These are phyloP conservation scores for Corynorhinus townsendii DNA, from an alignment of 2,113 vertebrate genomes.

Conservation along the genomic window DNA sequence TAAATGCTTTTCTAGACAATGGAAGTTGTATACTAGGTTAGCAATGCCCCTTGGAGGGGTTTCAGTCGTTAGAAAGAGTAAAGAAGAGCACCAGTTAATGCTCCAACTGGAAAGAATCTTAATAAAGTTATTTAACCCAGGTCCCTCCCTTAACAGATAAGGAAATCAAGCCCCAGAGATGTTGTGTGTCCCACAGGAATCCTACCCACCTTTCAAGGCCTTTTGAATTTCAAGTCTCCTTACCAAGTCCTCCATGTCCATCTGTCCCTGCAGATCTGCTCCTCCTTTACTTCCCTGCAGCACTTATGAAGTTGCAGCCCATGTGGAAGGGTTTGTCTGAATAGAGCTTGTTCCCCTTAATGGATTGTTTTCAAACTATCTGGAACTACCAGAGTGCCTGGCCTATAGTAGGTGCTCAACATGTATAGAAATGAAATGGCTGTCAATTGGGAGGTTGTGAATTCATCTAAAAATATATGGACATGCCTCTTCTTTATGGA, in stretches of 20 bases:
- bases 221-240: background rate
- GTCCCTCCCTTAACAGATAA: background rate
- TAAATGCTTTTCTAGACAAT: background rate
- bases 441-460: background rate
- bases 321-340: background rate
- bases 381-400: background rate
- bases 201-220: background rate
- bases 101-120: background rate
- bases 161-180: background rate
- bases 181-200: background rate
- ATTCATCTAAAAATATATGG: constrained; percentile 30
- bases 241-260: background rate
- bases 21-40: background rate
- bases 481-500: background rate
- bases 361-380: background rate
- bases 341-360: background rate
- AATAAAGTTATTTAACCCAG: background rate
- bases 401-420: background rate
- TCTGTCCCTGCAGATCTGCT: background rate
- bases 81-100: background rate
- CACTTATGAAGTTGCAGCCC: background rate
- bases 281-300: background rate
- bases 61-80: background rate
- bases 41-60: background rate
- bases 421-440: background rate